These are phyloP conservation scores for Amblyornis subalaris DNA, from an alignment of 2,113 vertebrate genomes.

Conservation along the genomic window DNA sequence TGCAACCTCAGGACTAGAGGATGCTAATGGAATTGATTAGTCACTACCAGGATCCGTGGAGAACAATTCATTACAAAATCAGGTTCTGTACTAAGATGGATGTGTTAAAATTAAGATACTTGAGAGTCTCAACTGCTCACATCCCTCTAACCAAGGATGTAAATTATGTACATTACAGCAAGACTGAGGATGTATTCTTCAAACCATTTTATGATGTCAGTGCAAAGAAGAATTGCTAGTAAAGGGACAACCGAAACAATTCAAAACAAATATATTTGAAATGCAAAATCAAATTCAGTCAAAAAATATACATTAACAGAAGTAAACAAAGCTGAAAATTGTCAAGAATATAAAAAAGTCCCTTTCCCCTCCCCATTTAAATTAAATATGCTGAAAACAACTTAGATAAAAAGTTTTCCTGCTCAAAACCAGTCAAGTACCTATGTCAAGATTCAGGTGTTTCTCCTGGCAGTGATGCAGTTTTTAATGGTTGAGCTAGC, in stretches of 20 bases:
- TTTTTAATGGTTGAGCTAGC: background rate
- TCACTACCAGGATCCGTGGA: background rate
- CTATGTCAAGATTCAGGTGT: background rate
- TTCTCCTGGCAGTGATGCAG: background rate
- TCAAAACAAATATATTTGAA: background rate
- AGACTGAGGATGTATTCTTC: background rate
- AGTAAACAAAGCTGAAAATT: background rate
- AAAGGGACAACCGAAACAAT: background rate
- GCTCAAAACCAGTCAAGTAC: background rate
- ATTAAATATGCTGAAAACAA: background rate
- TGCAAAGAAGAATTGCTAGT: background rate
- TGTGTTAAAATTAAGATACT: background rate
- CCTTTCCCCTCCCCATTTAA: background rate
- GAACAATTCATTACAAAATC: background rate
- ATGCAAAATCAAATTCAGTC: background rate
- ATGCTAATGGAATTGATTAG: background rate
- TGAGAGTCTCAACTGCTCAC: background rate
- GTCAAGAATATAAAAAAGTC: background rate
- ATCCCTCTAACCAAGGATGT: background rate
- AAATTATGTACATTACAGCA: background rate
- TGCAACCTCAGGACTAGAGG: background rate
- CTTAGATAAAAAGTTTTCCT: background rate
- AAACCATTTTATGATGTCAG: background rate
- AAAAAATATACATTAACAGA: background rate
- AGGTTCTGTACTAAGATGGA: background rate